phyloP scores from a whole-genome alignment of 2,797 vertebrate genomes.

The Characodon lateralis region DNA sequence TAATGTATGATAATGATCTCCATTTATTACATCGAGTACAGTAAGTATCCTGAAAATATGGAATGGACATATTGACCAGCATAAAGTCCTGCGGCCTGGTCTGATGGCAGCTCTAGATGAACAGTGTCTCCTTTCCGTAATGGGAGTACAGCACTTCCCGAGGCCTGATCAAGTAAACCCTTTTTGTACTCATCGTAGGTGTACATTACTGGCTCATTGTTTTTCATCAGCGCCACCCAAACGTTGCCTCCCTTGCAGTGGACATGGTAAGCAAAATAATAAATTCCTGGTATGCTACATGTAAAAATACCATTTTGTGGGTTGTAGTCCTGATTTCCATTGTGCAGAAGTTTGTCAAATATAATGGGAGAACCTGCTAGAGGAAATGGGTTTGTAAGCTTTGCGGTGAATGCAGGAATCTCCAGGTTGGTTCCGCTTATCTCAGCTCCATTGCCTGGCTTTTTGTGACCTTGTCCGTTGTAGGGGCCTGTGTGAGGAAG shows the following conservation, averaged over 20 bases:
- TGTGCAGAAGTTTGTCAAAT: constrained; percentile 95
- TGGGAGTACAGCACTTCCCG: constrained; percentile 92
- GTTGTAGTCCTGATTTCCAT: constrained; percentile 94
- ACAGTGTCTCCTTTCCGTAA: constrained; percentile 90
- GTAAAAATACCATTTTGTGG: constrained; percentile 93
- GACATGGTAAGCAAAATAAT: constrained; percentile 96
- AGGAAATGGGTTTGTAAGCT: constrained; percentile 92
- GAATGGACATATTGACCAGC: constrained; percentile 95
- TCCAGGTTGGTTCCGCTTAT: constrained; percentile 71
- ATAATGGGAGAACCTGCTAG: constrained; percentile 89
- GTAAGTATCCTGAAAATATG: constrained; percentile 96
- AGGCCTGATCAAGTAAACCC: constrained; percentile 95
- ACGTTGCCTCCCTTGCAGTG: constrained; percentile 96
- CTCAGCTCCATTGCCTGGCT: constrained; percentile 79
- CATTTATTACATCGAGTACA: constrained; percentile 89
- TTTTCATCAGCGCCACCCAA: constrained; percentile 96
- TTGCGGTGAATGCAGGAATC: constrained; percentile 93
- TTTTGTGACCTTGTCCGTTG: constrained; percentile 83
- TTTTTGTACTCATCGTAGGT: constrained; percentile 98
- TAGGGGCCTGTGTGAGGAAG: constrained; percentile 86
- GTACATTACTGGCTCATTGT: constrained; percentile 96
- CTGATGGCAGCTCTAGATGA: constrained; percentile 93
- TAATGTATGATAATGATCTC: background rate
- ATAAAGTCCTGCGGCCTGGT: constrained; percentile 96
- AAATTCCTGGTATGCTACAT: constrained; percentile 92